Evolutionary conservation across 2,888 invertebrate genomes (phyloP), one percentile per base, ranked within the genome.

Genomic region (Gastracanthus pulcherrimus): DNA sequence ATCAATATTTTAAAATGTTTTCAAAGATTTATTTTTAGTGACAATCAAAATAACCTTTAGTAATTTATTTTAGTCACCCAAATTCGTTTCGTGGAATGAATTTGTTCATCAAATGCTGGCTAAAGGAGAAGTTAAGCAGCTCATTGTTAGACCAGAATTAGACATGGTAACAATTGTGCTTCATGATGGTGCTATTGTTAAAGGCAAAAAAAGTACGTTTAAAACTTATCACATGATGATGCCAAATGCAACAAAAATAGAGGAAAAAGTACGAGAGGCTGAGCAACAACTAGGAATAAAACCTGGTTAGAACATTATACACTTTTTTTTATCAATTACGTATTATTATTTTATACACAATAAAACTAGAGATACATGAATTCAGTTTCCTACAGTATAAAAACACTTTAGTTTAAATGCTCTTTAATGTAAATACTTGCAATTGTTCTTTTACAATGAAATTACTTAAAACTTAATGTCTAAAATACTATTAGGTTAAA

Each of bases 91-190:
- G 0, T 99, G 99, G 99, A 98, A 98, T 92, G 98, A 99, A 92
- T 99, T 99, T 93, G 95, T 98, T 0, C 96, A 98, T 91, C 96
- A 98, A 83, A 97, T 99, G 97, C 92, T 99, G 76, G 95, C 97
- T 0, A 97, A 97, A 89, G 99, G 99, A 16, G 98, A 99, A 93
- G 98, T 98, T 0, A 96, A 97, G 87, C 96, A 97, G 92, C 92
- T 98, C 11, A 94, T 97, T 83, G 95, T 98, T 0, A 93, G 96
- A 55, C 98, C 98, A 0, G 97, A 97, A 89, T 93, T 95, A 87
- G 97, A 97, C 89, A 94, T 96, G 86, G 97, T 97, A 7, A 96
- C 96, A 0, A 96, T 98, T 75, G 94, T 96, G 81, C 92, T 98
- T 16, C 94, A 96, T 85, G 96, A 97, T 84, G 97, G 96, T 23